Conservation (phyloP, 2,797 vertebrate species). For the Cynopterus sphinx region DNA sequence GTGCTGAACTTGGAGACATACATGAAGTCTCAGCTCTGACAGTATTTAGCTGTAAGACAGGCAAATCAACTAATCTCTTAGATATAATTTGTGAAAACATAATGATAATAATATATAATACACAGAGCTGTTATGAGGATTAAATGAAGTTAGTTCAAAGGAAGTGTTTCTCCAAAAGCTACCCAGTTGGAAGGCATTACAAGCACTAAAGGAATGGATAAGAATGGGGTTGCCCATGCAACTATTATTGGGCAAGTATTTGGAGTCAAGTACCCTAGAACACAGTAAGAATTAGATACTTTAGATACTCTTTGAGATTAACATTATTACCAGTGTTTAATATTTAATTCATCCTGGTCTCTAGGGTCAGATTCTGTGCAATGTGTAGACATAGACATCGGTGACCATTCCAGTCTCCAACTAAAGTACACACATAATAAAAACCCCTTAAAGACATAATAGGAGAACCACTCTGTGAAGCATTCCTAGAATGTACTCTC, state of each 20-base stretch:
- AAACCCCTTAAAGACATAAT: not conserved
- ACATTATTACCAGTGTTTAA: constrained; percentile 30
- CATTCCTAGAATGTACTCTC: not conserved
- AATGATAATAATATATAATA: not conserved
- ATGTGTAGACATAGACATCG: constrained; percentile 20
- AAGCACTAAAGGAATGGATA: not conserved
- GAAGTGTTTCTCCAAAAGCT: not conserved
- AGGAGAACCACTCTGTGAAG: not conserved
- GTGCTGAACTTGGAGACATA: not conserved
- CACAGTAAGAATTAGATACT: constrained; percentile 1
- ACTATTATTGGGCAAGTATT: not conserved
- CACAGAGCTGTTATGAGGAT: not conserved
- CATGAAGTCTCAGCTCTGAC: not conserved
- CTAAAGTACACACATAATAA: not conserved
- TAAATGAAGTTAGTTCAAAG: not conserved
- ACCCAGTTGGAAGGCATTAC: not conserved
- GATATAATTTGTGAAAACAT: not conserved
- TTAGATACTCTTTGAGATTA: constrained; percentile 26
- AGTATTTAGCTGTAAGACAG: not conserved
- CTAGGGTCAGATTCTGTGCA: not conserved
- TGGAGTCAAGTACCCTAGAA: not conserved
- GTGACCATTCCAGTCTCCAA: not conserved
- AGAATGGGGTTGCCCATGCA: not conserved
- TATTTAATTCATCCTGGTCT: constrained; percentile 55
- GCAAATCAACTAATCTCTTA: not conserved